Percentiles rank a stretch among this genome's conserved stretches.
Conservation (phyloP, 2,888 invertebrate species). For the Cataglyphis cursor region DNA sequence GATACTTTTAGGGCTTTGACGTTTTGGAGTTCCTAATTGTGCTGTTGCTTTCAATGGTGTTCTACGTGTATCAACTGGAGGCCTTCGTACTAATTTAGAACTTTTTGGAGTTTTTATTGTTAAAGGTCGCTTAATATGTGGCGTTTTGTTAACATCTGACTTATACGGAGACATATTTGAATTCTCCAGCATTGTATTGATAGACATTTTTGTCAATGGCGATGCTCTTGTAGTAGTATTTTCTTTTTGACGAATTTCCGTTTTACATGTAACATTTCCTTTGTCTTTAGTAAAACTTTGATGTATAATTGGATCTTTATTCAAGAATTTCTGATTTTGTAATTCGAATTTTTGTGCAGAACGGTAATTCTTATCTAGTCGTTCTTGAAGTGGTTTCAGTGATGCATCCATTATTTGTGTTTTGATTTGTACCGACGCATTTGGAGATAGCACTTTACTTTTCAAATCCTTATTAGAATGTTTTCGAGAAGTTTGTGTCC, state of each 20-base stretch:
- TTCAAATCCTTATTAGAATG: conserved; percentile 56
- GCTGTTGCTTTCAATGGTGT: conserved; percentile 89
- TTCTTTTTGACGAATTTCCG: conserved; percentile 60
- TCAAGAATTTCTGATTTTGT: conserved; percentile 29
- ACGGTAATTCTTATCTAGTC: conserved; percentile 11
- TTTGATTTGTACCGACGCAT: conserved; percentile 2
- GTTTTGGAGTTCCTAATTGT: conserved; percentile 80
- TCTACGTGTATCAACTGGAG: conserved; percentile 87
- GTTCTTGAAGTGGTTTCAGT: conserved; percentile 35
- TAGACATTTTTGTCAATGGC: conserved; percentile 52
- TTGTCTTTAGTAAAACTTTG: conserved; percentile 21
- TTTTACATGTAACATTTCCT: background rate
- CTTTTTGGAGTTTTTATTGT: conserved; percentile 88
- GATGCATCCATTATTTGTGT: conserved; percentile 10
- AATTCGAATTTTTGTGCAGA: conserved; percentile 30
- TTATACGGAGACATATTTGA: conserved; percentile 73
- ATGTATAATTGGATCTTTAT: conserved; percentile 23
- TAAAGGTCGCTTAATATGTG: conserved; percentile 89
- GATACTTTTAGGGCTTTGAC: conserved; percentile 82
- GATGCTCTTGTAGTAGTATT: conserved; percentile 54
- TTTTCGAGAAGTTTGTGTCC: conserved; percentile 38
- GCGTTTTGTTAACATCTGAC: conserved; percentile 85
- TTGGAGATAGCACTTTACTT: conserved; percentile 37
- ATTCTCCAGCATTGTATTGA: conserved; percentile 63
- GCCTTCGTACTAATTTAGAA: conserved; percentile 86